phyloP scores from a whole-genome alignment of 2,888 invertebrate genomes.

The Alloplasta piceator region DNA sequence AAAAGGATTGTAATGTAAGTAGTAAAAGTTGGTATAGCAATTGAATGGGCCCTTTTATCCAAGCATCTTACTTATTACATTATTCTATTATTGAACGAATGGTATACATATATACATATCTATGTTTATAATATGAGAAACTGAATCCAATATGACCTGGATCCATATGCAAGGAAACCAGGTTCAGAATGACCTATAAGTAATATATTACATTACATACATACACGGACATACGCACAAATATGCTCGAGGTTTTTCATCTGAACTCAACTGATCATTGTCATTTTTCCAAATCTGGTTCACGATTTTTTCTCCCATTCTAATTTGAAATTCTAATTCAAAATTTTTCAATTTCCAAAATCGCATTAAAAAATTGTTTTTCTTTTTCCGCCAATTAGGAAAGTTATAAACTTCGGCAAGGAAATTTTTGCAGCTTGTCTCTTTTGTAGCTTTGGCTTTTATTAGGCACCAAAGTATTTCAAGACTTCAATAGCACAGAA shows the following conservation, averaged over 20 bases:
- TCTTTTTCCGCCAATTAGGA: too few relatives aligned
- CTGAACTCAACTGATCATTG: too few relatives aligned
- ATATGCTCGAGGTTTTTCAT: neutral
- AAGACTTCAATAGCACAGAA: too few relatives aligned
- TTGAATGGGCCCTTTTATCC: constrained; percentile 12
- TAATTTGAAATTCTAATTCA: too few relatives aligned
- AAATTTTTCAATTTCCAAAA: too few relatives aligned
- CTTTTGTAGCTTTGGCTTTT: too few relatives aligned
- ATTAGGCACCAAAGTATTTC: too few relatives aligned
- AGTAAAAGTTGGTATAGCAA: constrained; percentile 21
- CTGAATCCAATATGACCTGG: constrained; percentile 45
- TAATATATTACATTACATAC: constrained; percentile 3
- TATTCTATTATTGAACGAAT: constrained; percentile 45
- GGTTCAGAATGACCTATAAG: constrained; percentile 42
- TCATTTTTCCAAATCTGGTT: too few relatives aligned
- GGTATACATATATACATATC: constrained; percentile 19
- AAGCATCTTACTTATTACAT: constrained; percentile 47
- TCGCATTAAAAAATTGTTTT: too few relatives aligned
- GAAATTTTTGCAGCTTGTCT: too few relatives aligned
- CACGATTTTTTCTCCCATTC: too few relatives aligned
- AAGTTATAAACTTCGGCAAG: too few relatives aligned
- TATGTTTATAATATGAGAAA: constrained; percentile 3
- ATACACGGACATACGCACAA: neutral
- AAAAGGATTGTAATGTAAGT: constrained; percentile 37
- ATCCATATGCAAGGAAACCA: constrained; percentile 42